phyloP scores from a whole-genome alignment of 2,113 vertebrate species.

The Crocuta crocuta region DNA sequence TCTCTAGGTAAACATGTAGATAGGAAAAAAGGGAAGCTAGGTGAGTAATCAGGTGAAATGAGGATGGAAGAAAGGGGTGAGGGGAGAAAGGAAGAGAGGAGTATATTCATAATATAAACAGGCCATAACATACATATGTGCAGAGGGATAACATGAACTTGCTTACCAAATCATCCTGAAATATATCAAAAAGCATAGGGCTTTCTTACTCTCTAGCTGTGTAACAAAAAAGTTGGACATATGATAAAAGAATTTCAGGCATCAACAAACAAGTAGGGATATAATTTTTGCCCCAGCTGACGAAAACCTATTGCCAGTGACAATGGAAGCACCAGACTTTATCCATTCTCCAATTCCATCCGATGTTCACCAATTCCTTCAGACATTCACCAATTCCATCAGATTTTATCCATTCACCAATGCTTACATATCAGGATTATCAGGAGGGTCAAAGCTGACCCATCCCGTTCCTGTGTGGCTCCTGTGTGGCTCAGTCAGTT shows the following conservation, averaged over 20 bases:
- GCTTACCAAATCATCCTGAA: background rate
- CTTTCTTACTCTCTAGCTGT: background rate
- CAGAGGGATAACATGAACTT: background rate
- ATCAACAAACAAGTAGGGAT: background rate
- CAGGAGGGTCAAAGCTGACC: background rate
- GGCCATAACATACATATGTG: background rate
- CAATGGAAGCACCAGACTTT: background rate
- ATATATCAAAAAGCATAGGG: background rate
- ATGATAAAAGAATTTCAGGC: background rate
- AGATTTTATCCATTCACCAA: background rate
- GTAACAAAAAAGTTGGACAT: background rate
- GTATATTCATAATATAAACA: accelerated
- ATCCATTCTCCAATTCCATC: background rate
- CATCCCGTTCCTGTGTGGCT: background rate
- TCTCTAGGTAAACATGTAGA: background rate
- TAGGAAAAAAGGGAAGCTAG: background rate
- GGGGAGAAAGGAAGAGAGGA: background rate
- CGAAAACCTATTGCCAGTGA: background rate
- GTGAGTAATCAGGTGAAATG: background rate
- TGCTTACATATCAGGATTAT: background rate
- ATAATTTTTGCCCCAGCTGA: background rate
- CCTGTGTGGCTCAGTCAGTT: no score
- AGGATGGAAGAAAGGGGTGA: background rate
- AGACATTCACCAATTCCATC: no score
- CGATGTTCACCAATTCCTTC: no score